A percentile compares a stretch with the other conserved stretches of the same genome.
Conservation (phyloP, 1,140 invertebrate genomes). For the Ostrea edulis region DNA sequence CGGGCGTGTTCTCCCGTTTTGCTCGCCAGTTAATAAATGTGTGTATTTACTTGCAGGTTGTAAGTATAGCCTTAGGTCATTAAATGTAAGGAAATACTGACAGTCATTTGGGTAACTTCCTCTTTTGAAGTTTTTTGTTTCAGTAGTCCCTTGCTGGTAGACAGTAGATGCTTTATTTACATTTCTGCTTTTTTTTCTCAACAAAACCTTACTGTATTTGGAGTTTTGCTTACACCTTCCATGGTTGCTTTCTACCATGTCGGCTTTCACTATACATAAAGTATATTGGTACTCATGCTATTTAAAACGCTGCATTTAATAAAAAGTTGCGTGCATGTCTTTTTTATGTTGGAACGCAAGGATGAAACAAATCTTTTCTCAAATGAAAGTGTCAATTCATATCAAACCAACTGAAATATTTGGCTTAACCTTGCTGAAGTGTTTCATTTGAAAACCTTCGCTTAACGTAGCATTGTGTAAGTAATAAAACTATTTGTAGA, state of each 20-base stretch:
- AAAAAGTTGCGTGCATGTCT: conserved; percentile 10
- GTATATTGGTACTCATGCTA: not conserved
- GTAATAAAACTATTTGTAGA: conserved; percentile 16
- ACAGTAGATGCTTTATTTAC: conserved; percentile 9
- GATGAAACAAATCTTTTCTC: conserved; percentile 1
- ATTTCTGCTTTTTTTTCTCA: conserved; percentile 19
- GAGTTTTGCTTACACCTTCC: conserved; percentile 9
- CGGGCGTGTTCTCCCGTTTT: not conserved
- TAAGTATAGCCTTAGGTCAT: conserved; percentile 33
- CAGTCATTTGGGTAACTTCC: not conserved
- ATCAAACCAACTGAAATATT: conserved; percentile 11
- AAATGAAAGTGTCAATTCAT: not conserved
- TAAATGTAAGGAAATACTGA: conserved; percentile 33
- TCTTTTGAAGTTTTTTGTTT: not conserved
- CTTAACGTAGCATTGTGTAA: conserved; percentile 15
- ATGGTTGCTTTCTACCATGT: not conserved
- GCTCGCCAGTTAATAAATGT: not conserved
- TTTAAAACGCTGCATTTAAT: conserved; percentile 13
- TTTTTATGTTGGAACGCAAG: conserved; percentile 20
- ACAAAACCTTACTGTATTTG: not conserved
- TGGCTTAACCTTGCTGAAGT: not conserved
- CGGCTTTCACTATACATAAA: not conserved
- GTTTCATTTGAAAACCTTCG: conserved; percentile 12
- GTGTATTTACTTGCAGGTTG: conserved; percentile 37
- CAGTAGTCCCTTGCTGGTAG: conserved; percentile 16